These are phyloP conservation scores for Pachyrhynchus sulphureomaculatus DNA, from an alignment of 1,140 invertebrate genomes.

Conservation along the genomic window DNA sequence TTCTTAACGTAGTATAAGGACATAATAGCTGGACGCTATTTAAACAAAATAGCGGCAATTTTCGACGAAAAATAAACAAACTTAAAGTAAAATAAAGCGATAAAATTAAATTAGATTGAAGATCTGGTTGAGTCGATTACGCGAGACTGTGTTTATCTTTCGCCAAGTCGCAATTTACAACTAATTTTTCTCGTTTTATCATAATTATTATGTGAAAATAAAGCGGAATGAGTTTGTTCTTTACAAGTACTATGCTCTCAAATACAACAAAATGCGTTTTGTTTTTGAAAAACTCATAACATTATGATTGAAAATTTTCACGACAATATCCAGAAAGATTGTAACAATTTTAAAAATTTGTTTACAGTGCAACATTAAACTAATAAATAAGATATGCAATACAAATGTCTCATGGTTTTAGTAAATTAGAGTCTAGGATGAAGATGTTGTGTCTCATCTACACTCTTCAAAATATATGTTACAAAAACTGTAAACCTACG, in stretches of 20 bases:
- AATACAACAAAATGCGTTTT: too few relatives aligned
- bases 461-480: too few relatives aligned
- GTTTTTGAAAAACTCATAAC: too few relatives aligned
- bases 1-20: neutral
- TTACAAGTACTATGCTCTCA: conserved; percentile 3
- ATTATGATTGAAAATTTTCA: too few relatives aligned
- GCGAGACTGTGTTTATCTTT: conserved; percentile 20
- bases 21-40: conserved; percentile 12
- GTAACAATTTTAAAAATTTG: too few relatives aligned
- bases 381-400: too few relatives aligned
- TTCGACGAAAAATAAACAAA: conserved; percentile 26
- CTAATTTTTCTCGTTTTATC: conserved; percentile 23
- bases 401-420: too few relatives aligned
- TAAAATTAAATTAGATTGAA: conserved; percentile 32
- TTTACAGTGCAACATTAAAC: too few relatives aligned
- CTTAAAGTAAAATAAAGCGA: conserved; percentile 27
- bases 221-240: neutral
- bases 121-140: conserved; percentile 22
- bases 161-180: conserved; percentile 21
- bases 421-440: too few relatives aligned
- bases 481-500: too few relatives aligned
- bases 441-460: too few relatives aligned
- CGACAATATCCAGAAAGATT: too few relatives aligned
- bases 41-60: conserved; percentile 29
- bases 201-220: conserved; percentile 25